Conservation (phyloP, 2,888 invertebrate genomes). For the Drosophila tanythrix region DNA sequence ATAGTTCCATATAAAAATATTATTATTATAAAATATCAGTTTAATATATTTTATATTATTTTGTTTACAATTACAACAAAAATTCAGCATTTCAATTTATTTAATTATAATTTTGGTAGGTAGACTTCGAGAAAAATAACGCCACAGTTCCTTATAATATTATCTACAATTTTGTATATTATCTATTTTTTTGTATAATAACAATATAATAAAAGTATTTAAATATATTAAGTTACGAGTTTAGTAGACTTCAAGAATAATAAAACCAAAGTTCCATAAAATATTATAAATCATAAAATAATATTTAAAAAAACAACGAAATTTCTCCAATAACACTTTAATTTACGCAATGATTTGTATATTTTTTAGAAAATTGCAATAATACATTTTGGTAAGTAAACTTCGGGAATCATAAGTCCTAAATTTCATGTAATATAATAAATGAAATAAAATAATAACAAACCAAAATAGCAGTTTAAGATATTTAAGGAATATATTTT, state of each 20-base stretch:
- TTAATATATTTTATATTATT: not conserved
- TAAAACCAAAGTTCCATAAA: no score
- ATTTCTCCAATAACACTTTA: no score
- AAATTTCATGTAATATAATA: not conserved
- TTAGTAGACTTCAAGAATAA: no score
- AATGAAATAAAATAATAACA: not conserved
- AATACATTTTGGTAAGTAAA: not conserved
- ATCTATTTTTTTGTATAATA: no score
- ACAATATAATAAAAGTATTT: no score
- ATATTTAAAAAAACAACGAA: no score
- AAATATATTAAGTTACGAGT: no score
- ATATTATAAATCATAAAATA: no score
- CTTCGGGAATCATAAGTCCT: not conserved
- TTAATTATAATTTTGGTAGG: not conserved
- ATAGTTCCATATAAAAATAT: not conserved
- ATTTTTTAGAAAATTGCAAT: no score
- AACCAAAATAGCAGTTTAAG: accelerated
- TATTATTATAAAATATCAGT: not conserved
- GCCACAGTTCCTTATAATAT: no score
- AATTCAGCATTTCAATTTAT: not conserved
- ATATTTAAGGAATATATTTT: not conserved
- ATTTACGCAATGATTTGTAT: no score
- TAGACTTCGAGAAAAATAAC: not conserved
- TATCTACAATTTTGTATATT: no score
- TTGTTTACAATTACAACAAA: not conserved